These are phyloP conservation scores for Vicugna pacos DNA, from an alignment of 2,113 vertebrate species.

Conservation along the genomic window DNA sequence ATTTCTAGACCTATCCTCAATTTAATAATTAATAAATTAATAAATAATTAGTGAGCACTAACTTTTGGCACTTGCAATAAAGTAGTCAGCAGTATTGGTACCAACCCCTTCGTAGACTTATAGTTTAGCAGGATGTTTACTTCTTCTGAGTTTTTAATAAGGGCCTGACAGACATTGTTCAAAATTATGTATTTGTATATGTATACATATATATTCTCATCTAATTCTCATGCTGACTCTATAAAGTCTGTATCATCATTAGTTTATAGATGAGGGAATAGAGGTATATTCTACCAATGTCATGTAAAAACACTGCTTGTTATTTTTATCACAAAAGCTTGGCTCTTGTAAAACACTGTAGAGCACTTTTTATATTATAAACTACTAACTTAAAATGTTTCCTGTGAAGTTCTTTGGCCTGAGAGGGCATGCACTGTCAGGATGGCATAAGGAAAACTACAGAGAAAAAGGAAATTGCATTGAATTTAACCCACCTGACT, in stretches of 20 bases:
- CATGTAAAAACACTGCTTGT: not conserved
- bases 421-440: not conserved
- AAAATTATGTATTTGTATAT: not conserved
- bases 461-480: not conserved
- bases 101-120: not conserved
- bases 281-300: not conserved
- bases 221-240: not conserved
- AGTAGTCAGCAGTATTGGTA: not conserved
- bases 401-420: not conserved
- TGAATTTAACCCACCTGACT: not conserved
- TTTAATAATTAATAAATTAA: conserved; percentile 17
- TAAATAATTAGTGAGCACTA: not conserved
- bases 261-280: not conserved
- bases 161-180: not conserved
- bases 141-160: not conserved
- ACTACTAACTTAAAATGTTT: not conserved
- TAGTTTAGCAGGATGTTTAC: not conserved
- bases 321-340: not conserved
- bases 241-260: not conserved
- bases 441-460: not conserved
- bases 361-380: not conserved
- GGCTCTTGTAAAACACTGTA: not conserved
- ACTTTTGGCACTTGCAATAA: not conserved
- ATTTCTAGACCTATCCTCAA: not conserved
- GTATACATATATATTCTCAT: not conserved